A percentile compares a stretch with the other conserved stretches of the same genome.
phyloP scores from a whole-genome alignment of 2,113 vertebrate species.

The Pluvianellus socialis region DNA sequence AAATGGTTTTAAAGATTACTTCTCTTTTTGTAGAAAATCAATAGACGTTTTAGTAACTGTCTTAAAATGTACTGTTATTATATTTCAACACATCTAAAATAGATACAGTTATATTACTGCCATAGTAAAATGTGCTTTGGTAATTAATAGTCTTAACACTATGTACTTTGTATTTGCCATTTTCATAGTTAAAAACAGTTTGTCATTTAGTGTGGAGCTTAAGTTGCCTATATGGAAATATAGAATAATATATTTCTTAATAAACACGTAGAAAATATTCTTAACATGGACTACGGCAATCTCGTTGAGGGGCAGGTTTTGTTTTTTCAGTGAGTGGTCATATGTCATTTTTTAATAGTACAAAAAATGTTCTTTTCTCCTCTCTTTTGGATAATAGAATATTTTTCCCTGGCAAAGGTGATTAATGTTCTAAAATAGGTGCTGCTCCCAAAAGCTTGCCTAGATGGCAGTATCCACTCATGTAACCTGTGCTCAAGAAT shows the following conservation, averaged over 20 bases:
- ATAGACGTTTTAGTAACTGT: not conserved
- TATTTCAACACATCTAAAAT: not conserved
- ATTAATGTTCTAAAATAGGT: not conserved
- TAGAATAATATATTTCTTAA: not conserved
- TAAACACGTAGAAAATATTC: not conserved
- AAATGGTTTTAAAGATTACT: not conserved
- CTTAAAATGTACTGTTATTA: not conserved
- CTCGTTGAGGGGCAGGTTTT: not conserved
- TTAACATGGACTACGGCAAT: not conserved
- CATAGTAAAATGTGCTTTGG: not conserved
- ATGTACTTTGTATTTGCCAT: not conserved
- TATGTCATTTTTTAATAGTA: not conserved
- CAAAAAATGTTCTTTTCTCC: not conserved
- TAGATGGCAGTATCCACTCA: constrained; percentile 67
- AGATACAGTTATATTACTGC: not conserved
- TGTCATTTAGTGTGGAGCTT: not conserved
- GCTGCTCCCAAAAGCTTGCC: constrained; percentile 25
- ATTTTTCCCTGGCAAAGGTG: not conserved
- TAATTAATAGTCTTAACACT: not conserved
- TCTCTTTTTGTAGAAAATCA: not conserved
- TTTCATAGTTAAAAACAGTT: not conserved
- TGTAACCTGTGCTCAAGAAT: not conserved
- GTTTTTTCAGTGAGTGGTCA: not conserved
- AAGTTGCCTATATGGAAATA: not conserved
- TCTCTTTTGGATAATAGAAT: not conserved